A percentile compares a stretch with the other conserved stretches of the same genome.
Conservation (phyloP, 2,797 vertebrate genomes). For the Todus mexicanus region DNA sequence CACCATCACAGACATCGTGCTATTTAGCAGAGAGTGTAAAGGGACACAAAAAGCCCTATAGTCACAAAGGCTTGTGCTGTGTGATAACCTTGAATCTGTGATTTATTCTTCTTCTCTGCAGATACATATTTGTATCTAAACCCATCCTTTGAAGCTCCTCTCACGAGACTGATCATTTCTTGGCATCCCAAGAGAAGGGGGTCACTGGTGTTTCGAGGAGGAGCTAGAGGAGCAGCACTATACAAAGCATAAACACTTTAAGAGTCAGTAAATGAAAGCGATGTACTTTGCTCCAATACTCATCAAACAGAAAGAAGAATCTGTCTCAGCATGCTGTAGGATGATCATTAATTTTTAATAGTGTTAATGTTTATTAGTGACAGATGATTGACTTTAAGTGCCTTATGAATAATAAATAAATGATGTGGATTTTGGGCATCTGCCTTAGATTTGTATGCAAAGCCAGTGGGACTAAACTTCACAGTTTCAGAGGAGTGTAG, state of each 20-base stretch:
- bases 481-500: background rate
- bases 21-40: background rate
- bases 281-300: conserved; percentile 46
- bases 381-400: conserved; percentile 72
- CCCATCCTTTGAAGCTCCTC: background rate
- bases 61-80: background rate
- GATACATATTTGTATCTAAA: conserved; percentile 7
- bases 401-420: conserved; percentile 73
- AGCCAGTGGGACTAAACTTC: conserved; percentile 48
- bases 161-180: background rate
- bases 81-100: background rate
- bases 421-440: conserved; percentile 54
- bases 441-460: conserved; percentile 56
- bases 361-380: conserved; percentile 75
- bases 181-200: conserved; percentile 11
- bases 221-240: background rate
- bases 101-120: background rate
- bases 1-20: background rate
- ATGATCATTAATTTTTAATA: conserved; percentile 75
- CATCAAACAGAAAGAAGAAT: conserved; percentile 65
- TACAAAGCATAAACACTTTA: background rate
- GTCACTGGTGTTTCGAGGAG: background rate
- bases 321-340: conserved; percentile 53
- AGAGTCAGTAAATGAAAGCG: background rate
- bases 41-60: background rate